These are phyloP conservation scores for Chunga burmeisteri DNA, from an alignment of 2,113 vertebrate species.

Conservation along the genomic window DNA sequence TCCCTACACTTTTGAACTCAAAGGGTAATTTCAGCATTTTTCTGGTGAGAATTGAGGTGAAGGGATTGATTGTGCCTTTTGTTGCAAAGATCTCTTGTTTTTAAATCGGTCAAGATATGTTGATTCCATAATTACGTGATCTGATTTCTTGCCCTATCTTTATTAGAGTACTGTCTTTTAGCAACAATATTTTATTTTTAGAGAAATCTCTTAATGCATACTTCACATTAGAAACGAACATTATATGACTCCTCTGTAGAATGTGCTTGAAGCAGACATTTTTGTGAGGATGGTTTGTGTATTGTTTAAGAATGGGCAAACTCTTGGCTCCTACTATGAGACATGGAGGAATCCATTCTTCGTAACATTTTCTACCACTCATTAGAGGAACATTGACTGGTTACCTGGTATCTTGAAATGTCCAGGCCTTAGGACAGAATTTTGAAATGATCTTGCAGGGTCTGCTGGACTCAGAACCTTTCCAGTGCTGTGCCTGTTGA, in stretches of 20 bases:
- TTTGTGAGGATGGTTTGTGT: neutral
- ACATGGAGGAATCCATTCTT: neutral
- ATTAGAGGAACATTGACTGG: neutral
- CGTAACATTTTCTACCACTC: neutral
- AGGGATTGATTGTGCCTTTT: neutral
- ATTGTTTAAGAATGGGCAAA: neutral
- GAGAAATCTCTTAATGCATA: neutral
- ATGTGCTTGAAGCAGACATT: neutral
- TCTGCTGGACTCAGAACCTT: neutral
- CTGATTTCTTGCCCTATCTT: neutral
- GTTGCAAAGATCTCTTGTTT: neutral
- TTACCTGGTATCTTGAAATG: neutral
- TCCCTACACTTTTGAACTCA: neutral
- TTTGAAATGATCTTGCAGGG: neutral
- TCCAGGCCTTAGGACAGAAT: neutral
- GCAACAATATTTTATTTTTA: neutral
- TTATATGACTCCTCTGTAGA: neutral
- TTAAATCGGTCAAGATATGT: neutral
- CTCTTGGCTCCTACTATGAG: neutral
- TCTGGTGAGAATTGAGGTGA: neutral
- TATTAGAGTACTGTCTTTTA: neutral
- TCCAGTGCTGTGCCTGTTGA: neutral
- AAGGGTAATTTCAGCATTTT: neutral
- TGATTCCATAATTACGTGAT: neutral
- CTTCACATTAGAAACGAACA: neutral